Evolutionary conservation across 2,797 vertebrate species (phyloP).

Genomic region (Lepilemur septentrionalis): DNA sequence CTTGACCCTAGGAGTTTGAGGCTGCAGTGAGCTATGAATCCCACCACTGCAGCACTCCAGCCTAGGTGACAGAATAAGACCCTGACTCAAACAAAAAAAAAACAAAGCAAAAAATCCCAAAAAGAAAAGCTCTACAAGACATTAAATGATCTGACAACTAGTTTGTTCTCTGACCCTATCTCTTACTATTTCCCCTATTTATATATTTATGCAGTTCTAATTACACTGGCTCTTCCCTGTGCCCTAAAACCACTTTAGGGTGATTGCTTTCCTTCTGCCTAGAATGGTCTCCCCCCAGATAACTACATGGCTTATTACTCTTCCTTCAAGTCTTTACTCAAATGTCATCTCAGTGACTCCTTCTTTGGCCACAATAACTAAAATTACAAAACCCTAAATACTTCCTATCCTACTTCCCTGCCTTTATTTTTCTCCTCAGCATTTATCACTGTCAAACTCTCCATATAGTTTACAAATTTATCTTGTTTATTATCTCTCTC

Average conservation of each 20-base stretch:
- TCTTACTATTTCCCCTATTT: background rate
- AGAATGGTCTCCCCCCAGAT: background rate
- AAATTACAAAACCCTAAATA: constrained; percentile 49
- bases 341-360: background rate
- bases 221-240: background rate
- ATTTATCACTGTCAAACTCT: background rate
- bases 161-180: background rate
- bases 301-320: background rate
- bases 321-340: constrained; percentile 33
- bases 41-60: background rate
- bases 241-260: background rate
- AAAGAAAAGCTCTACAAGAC: background rate
- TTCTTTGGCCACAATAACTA: background rate
- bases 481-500: background rate
- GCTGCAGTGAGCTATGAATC: background rate
- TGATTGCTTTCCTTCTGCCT: background rate
- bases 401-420: background rate
- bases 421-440: background rate
- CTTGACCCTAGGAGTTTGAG: background rate
- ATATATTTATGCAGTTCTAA: background rate
- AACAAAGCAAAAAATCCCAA: background rate
- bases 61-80: background rate
- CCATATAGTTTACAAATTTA: background rate
- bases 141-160: background rate
- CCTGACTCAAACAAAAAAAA: background rate